Base-by-base conservation (phyloP, 2,888 invertebrate genomes). In the Drosophila aldrichi region DNA sequence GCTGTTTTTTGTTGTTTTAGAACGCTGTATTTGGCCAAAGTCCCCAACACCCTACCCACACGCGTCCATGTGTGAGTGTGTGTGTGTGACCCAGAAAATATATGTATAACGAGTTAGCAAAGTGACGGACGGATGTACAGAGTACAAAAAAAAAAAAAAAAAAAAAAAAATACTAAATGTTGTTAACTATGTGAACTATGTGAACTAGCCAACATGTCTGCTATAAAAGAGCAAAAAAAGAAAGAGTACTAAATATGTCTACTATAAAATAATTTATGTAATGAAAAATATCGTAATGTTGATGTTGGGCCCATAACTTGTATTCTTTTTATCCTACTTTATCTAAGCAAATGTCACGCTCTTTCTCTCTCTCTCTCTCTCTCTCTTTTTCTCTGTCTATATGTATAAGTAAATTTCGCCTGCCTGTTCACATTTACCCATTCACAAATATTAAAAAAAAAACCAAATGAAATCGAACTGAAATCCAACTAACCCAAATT, bases 241-340 rank as follows among this genome's bases (percentile, higher is more conserved):
- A 64, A 65, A 65, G 48, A 65, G 80, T 89, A 89, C 89, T 89
- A 70, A 85, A 85, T 80, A 86, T 83, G 80, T 88, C 92, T 91
- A 92, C 91, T 91, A 92, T 91, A 90, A 90, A 90, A 88, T 90
- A 91, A 91, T 91, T 92, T 91, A 91, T 91, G 91, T 91, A 91
- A 91, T 91, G 91, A 91, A 91, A 91, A 91, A 91, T 91, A 91
- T 91, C 91, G 91, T 91, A 91, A 91, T 91, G 91, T 91, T 91
- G 91, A 91, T 92, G 91, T 91, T 91, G 91, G 91, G 91, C 91
- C 90, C 88, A 81, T 81, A 67, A 79, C 70, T 18, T 32, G 48
- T 48, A 29, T 48, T 32, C 25, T 69, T 79, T 63, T 34, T 16
- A 54, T 64, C 60, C 58, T 22, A 34, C 44, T 38, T 70, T 79